Percentiles rank a stretch among this genome's conserved stretches.
phyloP scores from a whole-genome alignment of 2,797 vertebrate species.

The Morus bassanus region DNA sequence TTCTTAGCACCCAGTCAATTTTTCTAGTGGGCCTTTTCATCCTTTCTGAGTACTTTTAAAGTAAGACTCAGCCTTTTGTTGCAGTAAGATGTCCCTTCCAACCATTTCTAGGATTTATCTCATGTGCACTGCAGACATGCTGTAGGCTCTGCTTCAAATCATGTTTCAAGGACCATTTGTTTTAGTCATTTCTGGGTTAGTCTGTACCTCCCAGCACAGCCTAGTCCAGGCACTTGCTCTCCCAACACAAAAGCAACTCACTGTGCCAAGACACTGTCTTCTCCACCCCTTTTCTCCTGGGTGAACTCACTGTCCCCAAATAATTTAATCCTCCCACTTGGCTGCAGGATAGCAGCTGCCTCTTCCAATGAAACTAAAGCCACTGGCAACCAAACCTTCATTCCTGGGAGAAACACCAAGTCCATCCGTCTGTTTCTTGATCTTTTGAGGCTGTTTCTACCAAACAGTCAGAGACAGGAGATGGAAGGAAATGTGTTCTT shows the following conservation, averaged over 20 bases:
- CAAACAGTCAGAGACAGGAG: not conserved
- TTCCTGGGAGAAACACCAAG: slow-evolving; percentile 47
- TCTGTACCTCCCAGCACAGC: slow-evolving; percentile 14
- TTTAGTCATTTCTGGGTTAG: slow-evolving; percentile 23
- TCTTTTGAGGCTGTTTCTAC: slow-evolving; percentile 9
- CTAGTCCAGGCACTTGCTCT: slow-evolving; percentile 21
- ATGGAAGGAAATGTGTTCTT: not conserved
- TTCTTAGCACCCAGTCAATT: not conserved
- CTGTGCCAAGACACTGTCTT: slow-evolving; percentile 24
- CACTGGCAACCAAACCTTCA: slow-evolving; percentile 17
- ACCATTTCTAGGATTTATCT: slow-evolving; percentile 53
- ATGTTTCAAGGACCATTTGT: slow-evolving; percentile 50
- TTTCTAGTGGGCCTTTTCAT: not conserved
- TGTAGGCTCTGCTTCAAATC: slow-evolving; percentile 39
- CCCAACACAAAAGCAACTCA: not conserved
- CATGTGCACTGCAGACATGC: not conserved
- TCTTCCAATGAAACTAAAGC: slow-evolving; percentile 36
- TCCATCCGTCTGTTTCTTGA: not conserved
- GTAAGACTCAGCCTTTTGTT: not conserved
- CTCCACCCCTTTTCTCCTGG: slow-evolving; percentile 27
- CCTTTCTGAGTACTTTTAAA: not conserved
- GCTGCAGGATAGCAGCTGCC: not conserved
- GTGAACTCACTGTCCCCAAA: slow-evolving; percentile 33
- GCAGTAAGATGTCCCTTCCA: not conserved
- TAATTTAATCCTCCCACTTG: slow-evolving; percentile 33